Evolutionary conservation across 2,113 vertebrate species (phyloP), one percentile per base, ranked within the genome.

Genomic region (Silurus asotus): DNA sequence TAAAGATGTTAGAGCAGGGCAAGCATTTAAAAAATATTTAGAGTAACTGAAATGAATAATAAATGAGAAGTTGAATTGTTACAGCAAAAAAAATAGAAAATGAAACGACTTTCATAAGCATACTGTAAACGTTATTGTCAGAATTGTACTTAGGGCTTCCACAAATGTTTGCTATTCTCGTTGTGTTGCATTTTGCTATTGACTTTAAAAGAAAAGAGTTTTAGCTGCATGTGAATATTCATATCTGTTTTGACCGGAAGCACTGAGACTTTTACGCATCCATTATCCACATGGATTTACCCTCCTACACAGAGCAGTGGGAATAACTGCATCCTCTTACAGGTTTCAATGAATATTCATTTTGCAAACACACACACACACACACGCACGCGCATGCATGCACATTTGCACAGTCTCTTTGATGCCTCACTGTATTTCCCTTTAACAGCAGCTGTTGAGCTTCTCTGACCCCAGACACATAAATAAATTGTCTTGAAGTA

Each of bases 271-370:
- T 37, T 87, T 92, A 93, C 90, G 92, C 89, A 89, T 86, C 90
- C 91, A 94, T 93, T 93, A 93, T 88, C 74, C 90, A 92, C 90
- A 94, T 92, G 93, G 92, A 94, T 93, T 93, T 93, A 88, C 89
- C 93, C 93, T 92, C 94, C 93, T 91, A 94, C 94, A 93, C 93
- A 93, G 92, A 94, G 92, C 90, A 85, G 91, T 92, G 92, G 92
- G 93, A 94, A 94, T 93, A 92, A 94, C 90, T 93, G 88, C 89
- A 93, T 93, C 90, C 93, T 91, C 92, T 94, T 91, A 69, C 85
- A 92, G 92, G 92, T 90, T 84, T 61, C 53, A 72, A 91, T 94
- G 91, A 93, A 94, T 94, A 94, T 94, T 94, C 90, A 95, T 93
- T 78, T 8, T 37, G 10, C 48, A 53, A 37, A 11, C 25, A 19